Evolutionary conservation across 2,113 vertebrate genomes (phyloP).

Genomic region (Actenoides hombroni): DNA sequence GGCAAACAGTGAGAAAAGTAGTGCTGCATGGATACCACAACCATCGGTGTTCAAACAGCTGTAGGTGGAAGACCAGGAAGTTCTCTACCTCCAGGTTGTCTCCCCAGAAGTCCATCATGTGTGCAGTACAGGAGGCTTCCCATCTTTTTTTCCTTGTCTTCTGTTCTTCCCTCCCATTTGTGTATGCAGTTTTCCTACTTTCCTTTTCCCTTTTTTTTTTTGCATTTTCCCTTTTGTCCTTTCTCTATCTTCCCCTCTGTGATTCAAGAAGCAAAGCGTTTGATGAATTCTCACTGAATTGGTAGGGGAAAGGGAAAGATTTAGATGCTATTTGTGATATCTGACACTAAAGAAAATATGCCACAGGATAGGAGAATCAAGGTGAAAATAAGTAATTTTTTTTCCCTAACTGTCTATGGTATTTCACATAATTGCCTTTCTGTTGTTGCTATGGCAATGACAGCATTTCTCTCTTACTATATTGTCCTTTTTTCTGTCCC

Average conservation of each 20-base stretch:
- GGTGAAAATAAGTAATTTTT: neutral
- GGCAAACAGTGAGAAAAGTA: neutral
- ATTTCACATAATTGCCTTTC: neutral
- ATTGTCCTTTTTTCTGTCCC: neutral
- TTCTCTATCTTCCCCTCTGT: neutral
- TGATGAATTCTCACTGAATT: neutral
- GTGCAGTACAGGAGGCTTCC: neutral
- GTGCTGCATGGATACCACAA: neutral
- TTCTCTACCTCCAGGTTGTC: neutral
- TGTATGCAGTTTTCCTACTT: neutral
- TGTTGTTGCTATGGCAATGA: conserved; percentile 12
- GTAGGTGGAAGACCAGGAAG: neutral
- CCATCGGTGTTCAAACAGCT: neutral
- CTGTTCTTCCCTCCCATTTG: neutral
- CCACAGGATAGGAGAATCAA: neutral
- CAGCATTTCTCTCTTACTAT: neutral
- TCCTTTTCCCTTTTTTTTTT: neutral
- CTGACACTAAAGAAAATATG: neutral
- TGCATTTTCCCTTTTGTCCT: neutral
- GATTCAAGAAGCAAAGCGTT: neutral
- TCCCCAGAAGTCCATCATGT: neutral
- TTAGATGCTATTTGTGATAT: neutral
- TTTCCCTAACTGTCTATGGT: neutral
- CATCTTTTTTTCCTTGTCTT: neutral
- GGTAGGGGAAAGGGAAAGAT: neutral